A percentile compares a stretch with the other conserved stretches of the same genome.
These are phyloP conservation scores for Linurgus olivaceus DNA, from an alignment of 2,797 vertebrate genomes.

Conservation along the genomic window DNA sequence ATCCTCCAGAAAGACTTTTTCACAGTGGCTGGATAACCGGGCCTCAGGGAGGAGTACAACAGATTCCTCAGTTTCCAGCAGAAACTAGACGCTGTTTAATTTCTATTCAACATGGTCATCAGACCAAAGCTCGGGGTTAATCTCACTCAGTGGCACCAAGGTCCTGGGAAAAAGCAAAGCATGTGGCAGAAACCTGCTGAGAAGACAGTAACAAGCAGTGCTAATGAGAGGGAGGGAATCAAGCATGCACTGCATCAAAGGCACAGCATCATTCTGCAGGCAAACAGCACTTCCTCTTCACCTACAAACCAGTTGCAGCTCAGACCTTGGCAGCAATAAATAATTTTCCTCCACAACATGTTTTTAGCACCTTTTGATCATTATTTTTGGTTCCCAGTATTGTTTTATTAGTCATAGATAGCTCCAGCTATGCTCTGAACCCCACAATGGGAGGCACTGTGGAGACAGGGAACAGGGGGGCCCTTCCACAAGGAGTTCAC, in stretches of 20 bases:
- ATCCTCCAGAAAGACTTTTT: background rate
- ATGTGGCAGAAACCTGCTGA: background rate
- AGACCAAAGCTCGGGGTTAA: slow-evolving; percentile 23
- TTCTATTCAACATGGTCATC: background rate
- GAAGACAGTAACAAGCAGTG: slow-evolving; percentile 8
- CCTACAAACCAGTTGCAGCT: background rate
- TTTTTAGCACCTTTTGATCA: background rate
- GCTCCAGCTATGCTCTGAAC: background rate
- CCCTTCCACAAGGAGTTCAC: background rate
- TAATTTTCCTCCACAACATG: accelerated
- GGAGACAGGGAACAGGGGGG: background rate
- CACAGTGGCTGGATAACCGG: background rate
- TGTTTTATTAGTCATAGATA: background rate
- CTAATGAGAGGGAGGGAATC: slow-evolving; percentile 14
- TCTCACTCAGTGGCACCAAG: background rate
- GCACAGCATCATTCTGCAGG: background rate
- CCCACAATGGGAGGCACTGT: accelerated
- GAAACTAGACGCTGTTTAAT: background rate
- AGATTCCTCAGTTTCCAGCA: background rate
- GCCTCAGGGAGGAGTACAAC: background rate
- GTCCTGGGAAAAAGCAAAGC: slow-evolving; percentile 30
- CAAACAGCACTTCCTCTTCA: background rate
- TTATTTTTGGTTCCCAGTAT: background rate
- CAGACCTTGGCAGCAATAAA: background rate
- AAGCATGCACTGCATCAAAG: background rate